These are phyloP conservation scores for Steatornis caripensis DNA, from an alignment of 2,113 vertebrate genomes.

Conservation along the genomic window DNA sequence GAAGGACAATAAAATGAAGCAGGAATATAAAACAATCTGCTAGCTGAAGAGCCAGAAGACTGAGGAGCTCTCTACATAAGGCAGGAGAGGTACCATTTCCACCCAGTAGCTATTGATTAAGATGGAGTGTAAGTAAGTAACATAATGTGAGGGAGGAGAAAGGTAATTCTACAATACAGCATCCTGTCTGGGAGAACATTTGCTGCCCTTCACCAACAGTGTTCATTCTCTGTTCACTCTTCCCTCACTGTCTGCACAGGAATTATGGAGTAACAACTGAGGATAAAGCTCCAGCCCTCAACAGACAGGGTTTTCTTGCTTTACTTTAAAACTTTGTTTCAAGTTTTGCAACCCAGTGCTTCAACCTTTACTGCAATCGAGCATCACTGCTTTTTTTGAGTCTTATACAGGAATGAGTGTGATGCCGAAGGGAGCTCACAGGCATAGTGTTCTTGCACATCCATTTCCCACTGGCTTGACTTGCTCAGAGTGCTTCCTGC, in stretches of 20 bases:
- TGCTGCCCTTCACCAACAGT: neutral
- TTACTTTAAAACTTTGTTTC: neutral
- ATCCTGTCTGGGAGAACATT: neutral
- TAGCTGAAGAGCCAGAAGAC: neutral
- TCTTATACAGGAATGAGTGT: fast-evolving
- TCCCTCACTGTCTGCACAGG: neutral
- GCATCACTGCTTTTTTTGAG: neutral
- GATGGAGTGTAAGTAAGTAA: neutral
- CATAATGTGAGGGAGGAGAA: neutral
- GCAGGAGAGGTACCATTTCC: neutral
- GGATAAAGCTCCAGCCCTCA: neutral
- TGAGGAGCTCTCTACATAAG: neutral
- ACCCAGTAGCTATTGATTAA: neutral
- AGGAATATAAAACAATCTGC: neutral
- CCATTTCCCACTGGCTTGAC: neutral
- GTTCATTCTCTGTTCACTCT: neutral
- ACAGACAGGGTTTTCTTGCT: neutral
- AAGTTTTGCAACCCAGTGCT: neutral
- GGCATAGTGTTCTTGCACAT: neutral
- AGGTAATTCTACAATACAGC: neutral
- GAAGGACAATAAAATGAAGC: conserved; percentile 1
- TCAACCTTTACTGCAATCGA: neutral
- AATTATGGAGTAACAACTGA: neutral
- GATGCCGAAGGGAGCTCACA: neutral
- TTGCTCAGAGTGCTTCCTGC: neutral